A percentile compares a stretch with the other conserved stretches of the same genome.
phyloP scores from a whole-genome alignment of 2,797 vertebrate species.

The Moxostoma hubbsi region DNA sequence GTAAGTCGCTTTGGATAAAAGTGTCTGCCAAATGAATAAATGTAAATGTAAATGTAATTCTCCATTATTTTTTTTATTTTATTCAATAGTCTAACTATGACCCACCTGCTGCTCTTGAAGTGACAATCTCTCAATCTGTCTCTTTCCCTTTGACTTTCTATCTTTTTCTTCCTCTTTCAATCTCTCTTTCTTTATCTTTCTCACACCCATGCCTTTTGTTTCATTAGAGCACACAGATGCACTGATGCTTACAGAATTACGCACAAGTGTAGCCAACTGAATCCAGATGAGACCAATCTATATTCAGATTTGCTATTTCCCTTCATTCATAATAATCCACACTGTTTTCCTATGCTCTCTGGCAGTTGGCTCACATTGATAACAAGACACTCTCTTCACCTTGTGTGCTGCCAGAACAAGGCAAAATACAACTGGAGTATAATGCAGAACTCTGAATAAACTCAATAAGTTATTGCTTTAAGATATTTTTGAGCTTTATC shows the following conservation, averaged over 20 bases:
- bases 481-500: not conserved
- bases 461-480: not conserved
- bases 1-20: no score
- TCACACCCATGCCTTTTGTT: slow-evolving; percentile 73
- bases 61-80: not conserved
- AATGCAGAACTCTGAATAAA: not conserved
- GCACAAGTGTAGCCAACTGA: slow-evolving; percentile 77
- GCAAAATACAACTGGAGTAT: slow-evolving; percentile 21
- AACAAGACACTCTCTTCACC: slow-evolving; percentile 6
- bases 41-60: no score
- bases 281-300: slow-evolving; percentile 85
- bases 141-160: slow-evolving; percentile 59
- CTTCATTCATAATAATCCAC: slow-evolving; percentile 79
- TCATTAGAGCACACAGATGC: slow-evolving; percentile 83
- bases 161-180: slow-evolving; percentile 62
- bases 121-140: slow-evolving; percentile 37
- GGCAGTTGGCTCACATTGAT: slow-evolving; percentile 49
- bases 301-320: slow-evolving; percentile 84
- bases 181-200: slow-evolving; percentile 5
- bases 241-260: slow-evolving; percentile 81
- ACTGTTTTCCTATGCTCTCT: slow-evolving; percentile 73
- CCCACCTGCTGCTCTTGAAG: slow-evolving; percentile 27
- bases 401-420: not conserved
- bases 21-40: no score
- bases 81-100: slow-evolving; percentile 3